Evolutionary conservation across 2,888 invertebrate genomes (phyloP).

Genomic region (Polia nebulosa): DNA sequence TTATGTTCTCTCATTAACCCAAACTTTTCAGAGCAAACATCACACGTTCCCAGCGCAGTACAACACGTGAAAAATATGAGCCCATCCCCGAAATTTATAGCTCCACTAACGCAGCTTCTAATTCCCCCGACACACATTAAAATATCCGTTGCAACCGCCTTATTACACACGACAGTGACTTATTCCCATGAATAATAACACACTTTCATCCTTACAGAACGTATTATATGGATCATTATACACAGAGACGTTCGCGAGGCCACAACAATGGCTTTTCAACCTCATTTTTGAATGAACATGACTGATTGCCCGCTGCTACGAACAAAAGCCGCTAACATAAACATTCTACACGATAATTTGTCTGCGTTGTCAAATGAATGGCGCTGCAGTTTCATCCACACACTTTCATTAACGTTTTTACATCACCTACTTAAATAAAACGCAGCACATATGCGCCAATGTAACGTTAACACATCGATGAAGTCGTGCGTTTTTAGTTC

Average conservation of each 20-base stretch:
- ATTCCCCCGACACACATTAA: constrained; percentile 76
- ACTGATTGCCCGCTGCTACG: constrained; percentile 86
- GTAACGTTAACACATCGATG: constrained; percentile 61
- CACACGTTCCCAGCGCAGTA: constrained; percentile 50
- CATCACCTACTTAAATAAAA: neutral
- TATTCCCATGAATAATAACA: constrained; percentile 81
- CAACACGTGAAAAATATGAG: constrained; percentile 61
- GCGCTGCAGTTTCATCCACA: constrained; percentile 24
- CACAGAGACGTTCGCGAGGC: constrained; percentile 74
- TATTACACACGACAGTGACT: constrained; percentile 78
- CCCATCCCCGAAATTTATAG: constrained; percentile 62
- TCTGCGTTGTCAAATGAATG: constrained; percentile 65
- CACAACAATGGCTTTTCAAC: constrained; percentile 83
- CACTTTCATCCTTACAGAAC: constrained; percentile 78
- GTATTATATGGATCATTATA: constrained; percentile 77
- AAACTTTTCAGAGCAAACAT: constrained; percentile 49
- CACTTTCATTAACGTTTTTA: constrained; percentile 63
- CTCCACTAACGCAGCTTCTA: constrained; percentile 62
- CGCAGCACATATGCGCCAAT: constrained; percentile 57
- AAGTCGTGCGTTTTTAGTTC: constrained; percentile 37
- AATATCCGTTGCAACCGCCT: constrained; percentile 74
- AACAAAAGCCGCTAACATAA: constrained; percentile 85
- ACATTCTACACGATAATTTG: constrained; percentile 82
- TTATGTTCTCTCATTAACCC: constrained; percentile 51
- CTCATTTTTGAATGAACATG: constrained; percentile 86